A percentile compares a stretch with the other conserved stretches of the same genome.
These are phyloP conservation scores for silkworm (Bombyx mori) DNA, from an alignment of 1,140 invertebrate species.

Conservation along the genomic window ASM3026992v2 NC_085131.1:8911501-8912000, in stretches of 20 bases:
- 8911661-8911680: conserved; percentile 23
- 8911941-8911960: conserved; percentile 94
- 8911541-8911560: conserved; percentile 2
- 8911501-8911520: conserved; percentile 32
- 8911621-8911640: no score
- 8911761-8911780: conserved; percentile 33
- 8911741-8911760: conserved; percentile 11
- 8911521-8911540: conserved; percentile 19
- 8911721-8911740: conserved; percentile 14
- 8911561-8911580: no score
- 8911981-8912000: conserved; percentile 97
- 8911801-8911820: neutral
- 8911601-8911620: no score
- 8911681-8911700: neutral
- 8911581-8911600: no score
- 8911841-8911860: conserved; percentile 32
- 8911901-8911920: conserved; percentile 40
- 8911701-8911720: conserved; percentile 21
- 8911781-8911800: neutral
- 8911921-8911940: conserved; percentile 69
- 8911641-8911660: conserved; percentile 2
- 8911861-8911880: conserved; percentile 1
- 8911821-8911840: conserved; percentile 19
- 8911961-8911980: conserved; percentile 97
- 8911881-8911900: conserved; percentile 11